phyloP scores from a whole-genome alignment of 2,113 vertebrate species.

The Crotophaga sulcirostris region DNA sequence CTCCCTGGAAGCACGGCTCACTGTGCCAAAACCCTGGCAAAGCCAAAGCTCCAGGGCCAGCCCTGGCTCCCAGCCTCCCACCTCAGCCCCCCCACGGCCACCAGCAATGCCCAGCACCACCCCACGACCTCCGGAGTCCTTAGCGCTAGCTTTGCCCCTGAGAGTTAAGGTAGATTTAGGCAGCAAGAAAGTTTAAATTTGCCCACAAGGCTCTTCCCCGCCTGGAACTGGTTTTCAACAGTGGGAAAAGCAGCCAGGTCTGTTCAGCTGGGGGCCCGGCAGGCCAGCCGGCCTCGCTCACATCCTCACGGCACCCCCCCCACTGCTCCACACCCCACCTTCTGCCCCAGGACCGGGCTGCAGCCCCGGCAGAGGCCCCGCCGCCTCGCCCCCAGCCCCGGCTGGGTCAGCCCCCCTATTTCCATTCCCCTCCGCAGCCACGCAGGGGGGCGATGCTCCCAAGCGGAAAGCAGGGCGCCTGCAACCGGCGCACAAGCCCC shows the following conservation, averaged over 20 bases:
- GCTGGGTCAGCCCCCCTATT: too few relatives aligned
- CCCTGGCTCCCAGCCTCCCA: not conserved
- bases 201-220: rapidly evolving
- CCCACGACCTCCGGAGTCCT: not conserved
- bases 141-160: not conserved
- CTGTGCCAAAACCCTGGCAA: rapidly evolving
- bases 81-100: not conserved
- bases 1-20: not conserved
- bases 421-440: not conserved
- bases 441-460: too few relatives aligned
- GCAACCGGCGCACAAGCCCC: rapidly evolving
- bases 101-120: rapidly evolving
- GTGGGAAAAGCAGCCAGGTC: not conserved
- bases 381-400: not conserved
- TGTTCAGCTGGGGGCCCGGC: not conserved
- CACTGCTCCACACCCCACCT: not conserved
- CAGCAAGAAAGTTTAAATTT: not conserved
- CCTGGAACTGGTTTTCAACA: rapidly evolving
- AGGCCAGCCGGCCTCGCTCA: rapidly evolving
- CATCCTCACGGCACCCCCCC: rapidly evolving
- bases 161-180: rapidly evolving
- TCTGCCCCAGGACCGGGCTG: not conserved
- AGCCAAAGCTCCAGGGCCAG: rapidly evolving
- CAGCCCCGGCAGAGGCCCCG: too few relatives aligned
- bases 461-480: not conserved